These are phyloP conservation scores for Cydia strobilella DNA, from an alignment of 1,140 invertebrate species.

Conservation along the genomic window DNA sequence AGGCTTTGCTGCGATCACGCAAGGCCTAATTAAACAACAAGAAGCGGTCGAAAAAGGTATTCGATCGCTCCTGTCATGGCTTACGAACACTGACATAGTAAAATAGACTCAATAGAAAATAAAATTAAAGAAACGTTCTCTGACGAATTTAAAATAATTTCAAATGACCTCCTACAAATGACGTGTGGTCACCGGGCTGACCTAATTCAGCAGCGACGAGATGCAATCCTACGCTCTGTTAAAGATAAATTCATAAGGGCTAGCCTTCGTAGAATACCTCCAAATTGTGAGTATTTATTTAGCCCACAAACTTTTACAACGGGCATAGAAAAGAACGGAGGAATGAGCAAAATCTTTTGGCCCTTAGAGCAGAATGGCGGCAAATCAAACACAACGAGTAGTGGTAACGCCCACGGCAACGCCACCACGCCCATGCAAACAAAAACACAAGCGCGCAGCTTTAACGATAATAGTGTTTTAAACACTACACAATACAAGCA, in stretches of 20 bases:
- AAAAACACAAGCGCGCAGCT: neutral
- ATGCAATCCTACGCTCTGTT: conserved; percentile 18
- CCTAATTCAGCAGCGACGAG: conserved; percentile 33
- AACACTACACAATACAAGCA: too few species aligned
- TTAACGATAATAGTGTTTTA: too few species aligned
- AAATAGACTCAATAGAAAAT: neutral
- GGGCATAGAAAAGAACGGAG: neutral
- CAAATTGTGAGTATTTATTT: conserved; percentile 20
- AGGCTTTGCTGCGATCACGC: conserved; percentile 32
- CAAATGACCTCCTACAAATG: conserved; percentile 32
- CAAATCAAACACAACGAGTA: neutral
- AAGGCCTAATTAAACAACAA: conserved; percentile 26
- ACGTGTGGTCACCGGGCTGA: conserved; percentile 33
- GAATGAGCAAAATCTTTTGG: neutral
- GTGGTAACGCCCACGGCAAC: neutral
- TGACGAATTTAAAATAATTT: conserved; percentile 29
- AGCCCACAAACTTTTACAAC: neutral
- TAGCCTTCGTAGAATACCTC: conserved; percentile 33
- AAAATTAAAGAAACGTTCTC: conserved; percentile 27
- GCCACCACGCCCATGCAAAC: neutral
- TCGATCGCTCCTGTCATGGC: conserved; percentile 7
- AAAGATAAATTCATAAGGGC: conserved; percentile 31
- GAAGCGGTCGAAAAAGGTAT: conserved; percentile 9
- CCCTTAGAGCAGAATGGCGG: neutral
- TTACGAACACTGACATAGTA: neutral